These are phyloP conservation scores for Phyllostomus discolor DNA, from an alignment of 2,113 vertebrate species.

Conservation along the genomic window DNA sequence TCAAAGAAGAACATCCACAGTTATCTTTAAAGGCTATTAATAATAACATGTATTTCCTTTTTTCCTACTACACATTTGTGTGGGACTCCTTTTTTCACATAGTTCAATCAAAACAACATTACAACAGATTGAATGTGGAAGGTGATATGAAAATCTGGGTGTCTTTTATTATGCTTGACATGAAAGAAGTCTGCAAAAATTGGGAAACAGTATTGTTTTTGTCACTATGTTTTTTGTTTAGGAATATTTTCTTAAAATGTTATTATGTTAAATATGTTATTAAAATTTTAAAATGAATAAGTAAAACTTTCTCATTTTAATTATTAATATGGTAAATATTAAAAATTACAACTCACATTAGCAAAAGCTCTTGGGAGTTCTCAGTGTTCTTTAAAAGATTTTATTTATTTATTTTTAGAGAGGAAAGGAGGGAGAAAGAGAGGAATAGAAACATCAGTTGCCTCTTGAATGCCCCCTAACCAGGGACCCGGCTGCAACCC, in stretches of 20 bases:
- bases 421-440: no score
- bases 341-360: not conserved
- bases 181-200: conserved; percentile 37
- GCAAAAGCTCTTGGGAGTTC: not conserved
- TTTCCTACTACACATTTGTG: not conserved
- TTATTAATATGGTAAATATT: conserved; percentile 1
- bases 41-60: not conserved
- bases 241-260: conserved; percentile 10
- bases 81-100: not conserved
- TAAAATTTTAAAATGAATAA: conserved; percentile 8
- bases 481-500: no score
- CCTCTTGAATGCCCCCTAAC: no score
- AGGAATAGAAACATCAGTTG: no score
- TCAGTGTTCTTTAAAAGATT: not conserved
- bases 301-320: not conserved
- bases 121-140: not conserved
- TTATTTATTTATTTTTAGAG: no score
- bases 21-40: not conserved
- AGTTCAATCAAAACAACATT: not conserved
- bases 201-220: not conserved
- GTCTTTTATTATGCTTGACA: conserved; percentile 20
- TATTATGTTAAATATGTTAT: conserved; percentile 17
- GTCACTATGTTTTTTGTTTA: not conserved
- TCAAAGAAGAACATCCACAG: not conserved
- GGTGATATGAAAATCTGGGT: not conserved